These are phyloP conservation scores for Myotis myotis DNA, from an alignment of 2,797 vertebrate species.

Conservation along the genomic window DNA sequence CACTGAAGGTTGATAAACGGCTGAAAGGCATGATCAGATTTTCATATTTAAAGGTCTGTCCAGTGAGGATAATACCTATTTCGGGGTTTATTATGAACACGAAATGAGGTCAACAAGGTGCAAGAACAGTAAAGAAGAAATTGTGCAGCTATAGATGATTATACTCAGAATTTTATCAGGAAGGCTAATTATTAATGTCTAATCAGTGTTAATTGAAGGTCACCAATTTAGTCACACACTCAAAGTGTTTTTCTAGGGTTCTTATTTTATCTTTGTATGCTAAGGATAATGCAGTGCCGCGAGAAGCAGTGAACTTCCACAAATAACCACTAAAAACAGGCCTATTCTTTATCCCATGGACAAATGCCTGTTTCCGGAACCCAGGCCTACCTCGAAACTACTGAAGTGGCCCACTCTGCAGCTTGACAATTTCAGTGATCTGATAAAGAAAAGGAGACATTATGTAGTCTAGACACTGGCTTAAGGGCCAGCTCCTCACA, in stretches of 20 bases:
- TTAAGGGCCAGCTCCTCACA: conserved; percentile 47
- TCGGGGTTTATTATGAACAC: background rate
- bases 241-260: background rate
- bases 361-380: background rate
- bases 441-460: conserved; percentile 7
- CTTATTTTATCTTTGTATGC: conserved; percentile 6
- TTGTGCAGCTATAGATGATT: background rate
- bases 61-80: background rate
- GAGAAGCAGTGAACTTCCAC: background rate
- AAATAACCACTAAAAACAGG: background rate
- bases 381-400: background rate
- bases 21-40: background rate
- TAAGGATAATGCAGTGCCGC: background rate
- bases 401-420: background rate
- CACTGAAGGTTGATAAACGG: background rate
- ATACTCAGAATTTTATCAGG: background rate
- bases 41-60: background rate
- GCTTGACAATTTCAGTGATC: background rate
- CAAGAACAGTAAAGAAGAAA: background rate
- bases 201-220: background rate
- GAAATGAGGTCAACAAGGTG: background rate
- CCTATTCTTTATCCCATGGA: background rate
- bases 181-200: background rate
- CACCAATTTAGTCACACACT: background rate
- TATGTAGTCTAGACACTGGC: conserved; percentile 62